Conservation (phyloP, 2,888 invertebrate species). For the Cybosia mesomella region DNA sequence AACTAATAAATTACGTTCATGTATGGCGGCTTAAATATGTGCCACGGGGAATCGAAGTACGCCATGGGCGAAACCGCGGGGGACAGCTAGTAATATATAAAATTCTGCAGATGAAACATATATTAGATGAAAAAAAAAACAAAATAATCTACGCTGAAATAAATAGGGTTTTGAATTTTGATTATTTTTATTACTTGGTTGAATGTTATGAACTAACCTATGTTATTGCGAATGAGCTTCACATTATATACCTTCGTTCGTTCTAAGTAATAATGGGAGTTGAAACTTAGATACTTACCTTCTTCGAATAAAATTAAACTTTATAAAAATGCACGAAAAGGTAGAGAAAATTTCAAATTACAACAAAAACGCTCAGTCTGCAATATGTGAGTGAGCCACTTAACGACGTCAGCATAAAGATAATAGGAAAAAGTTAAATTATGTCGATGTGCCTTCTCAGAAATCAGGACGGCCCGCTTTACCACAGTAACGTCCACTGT, state of each 20-base stretch:
- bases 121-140: not conserved
- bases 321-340: conserved; percentile 49
- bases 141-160: not conserved
- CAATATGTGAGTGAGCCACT: conserved; percentile 77
- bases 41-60: too few relatives aligned
- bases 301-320: conserved; percentile 48
- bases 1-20: too few relatives aligned
- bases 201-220: conserved; percentile 9
- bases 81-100: not conserved
- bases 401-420: conserved; percentile 84
- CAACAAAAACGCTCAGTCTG: conserved; percentile 69
- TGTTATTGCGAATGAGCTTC: conserved; percentile 23
- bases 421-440: conserved; percentile 87
- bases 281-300: conserved; percentile 40
- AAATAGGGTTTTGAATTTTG: not conserved
- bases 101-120: not conserved
- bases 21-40: too few relatives aligned
- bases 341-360: conserved; percentile 60
- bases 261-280: conserved; percentile 50
- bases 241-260: conserved; percentile 41
- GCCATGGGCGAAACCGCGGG: too few relatives aligned
- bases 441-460: conserved; percentile 81
- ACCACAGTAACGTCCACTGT: conserved; percentile 66
- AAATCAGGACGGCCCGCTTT: conserved; percentile 48
- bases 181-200: not conserved